Percentiles rank a stretch among this genome's conserved stretches.
These are phyloP conservation scores for Acleris literana DNA, from an alignment of 2,888 invertebrate genomes.

Conservation along the genomic window DNA sequence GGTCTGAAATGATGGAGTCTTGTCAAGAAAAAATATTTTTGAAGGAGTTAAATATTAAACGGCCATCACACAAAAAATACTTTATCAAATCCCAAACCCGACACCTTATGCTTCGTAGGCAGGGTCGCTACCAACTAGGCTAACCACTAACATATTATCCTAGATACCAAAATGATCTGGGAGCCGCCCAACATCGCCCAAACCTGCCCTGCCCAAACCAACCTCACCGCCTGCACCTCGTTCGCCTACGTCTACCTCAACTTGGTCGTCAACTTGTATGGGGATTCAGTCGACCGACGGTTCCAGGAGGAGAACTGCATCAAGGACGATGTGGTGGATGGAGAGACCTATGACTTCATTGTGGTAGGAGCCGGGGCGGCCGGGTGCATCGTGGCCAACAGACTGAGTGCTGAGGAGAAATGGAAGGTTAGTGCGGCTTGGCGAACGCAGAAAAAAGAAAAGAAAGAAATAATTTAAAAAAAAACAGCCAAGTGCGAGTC, in stretches of 20 bases:
- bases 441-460: too few relatives aligned
- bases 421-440: slow-evolving; percentile 35
- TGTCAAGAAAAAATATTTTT: too few relatives aligned
- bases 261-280: slow-evolving; percentile 55
- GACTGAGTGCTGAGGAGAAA: slow-evolving; percentile 31
- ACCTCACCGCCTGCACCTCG: slow-evolving; percentile 54
- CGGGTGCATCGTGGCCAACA: slow-evolving; percentile 35
- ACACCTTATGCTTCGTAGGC: too few relatives aligned
- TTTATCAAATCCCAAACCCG: too few relatives aligned
- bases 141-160: not conserved
- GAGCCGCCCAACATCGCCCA: slow-evolving; percentile 44
- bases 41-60: too few relatives aligned
- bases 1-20: too few relatives aligned
- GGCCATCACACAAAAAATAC: too few relatives aligned
- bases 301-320: slow-evolving; percentile 33
- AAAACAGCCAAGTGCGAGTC: too few relatives aligned
- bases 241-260: slow-evolving; percentile 59
- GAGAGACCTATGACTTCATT: slow-evolving; percentile 36
- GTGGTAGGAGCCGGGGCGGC: slow-evolving; percentile 38
- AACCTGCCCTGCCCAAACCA: slow-evolving; percentile 48
- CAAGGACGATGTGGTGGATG: slow-evolving; percentile 1
- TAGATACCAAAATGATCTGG: slow-evolving; percentile 45
- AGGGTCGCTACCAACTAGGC: not conserved
- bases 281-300: slow-evolving; percentile 51
- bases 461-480: too few relatives aligned